These are phyloP conservation scores for Phrynocephalus versicolor DNA, from an alignment of 2,113 vertebrate species.

Conservation along the genomic window DNA sequence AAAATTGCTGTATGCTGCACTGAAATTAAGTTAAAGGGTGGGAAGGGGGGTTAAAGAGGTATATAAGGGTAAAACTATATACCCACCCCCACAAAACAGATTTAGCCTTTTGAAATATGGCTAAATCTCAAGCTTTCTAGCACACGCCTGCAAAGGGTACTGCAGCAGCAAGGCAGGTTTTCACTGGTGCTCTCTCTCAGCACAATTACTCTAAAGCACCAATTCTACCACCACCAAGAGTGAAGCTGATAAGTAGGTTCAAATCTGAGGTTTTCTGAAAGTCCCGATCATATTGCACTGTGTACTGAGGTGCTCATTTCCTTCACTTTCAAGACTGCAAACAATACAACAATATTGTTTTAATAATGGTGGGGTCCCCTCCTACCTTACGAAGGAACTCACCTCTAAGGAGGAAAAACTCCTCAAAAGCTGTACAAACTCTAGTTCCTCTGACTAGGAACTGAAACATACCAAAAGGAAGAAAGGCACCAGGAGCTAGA, in stretches of 20 bases:
- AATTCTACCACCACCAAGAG: not conserved
- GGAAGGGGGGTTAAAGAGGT: not conserved
- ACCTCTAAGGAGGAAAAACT: constrained; percentile 15
- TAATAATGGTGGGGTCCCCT: not conserved
- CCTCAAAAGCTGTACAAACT: not conserved
- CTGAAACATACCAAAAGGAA: constrained; percentile 24
- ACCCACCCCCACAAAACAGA: not conserved
- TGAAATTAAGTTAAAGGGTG: not conserved
- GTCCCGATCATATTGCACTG: not conserved
- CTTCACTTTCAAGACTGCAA: constrained; percentile 4
- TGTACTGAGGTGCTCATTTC: not conserved
- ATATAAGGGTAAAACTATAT: not conserved
- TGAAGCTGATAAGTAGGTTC: not conserved
- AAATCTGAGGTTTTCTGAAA: not conserved
- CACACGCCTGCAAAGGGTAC: not conserved
- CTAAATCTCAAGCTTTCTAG: not conserved
- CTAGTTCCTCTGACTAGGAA: not conserved
- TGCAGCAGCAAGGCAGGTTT: not conserved
- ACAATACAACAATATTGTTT: constrained; percentile 15
- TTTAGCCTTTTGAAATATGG: not conserved
- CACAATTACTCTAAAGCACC: not conserved
- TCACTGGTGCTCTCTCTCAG: not conserved
- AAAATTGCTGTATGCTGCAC: too few relatives aligned
- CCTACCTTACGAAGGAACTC: constrained; percentile 1
- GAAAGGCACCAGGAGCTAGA: constrained; percentile 8